Conservation (phyloP, 2,113 vertebrate species). For the Daboia siamensis region DNA sequence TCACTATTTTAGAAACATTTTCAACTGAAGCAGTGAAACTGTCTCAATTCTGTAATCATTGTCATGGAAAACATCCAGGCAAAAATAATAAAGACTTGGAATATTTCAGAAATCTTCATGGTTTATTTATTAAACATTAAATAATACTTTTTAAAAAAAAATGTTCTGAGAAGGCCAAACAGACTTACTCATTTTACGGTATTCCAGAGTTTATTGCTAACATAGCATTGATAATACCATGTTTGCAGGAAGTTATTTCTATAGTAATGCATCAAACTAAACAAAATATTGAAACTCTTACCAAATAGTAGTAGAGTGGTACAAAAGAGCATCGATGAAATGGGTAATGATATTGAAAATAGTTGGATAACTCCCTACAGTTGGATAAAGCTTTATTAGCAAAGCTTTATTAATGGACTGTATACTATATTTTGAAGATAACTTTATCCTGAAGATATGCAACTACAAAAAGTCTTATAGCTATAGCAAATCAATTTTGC, state of each 20-base stretch:
- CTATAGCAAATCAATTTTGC: not conserved
- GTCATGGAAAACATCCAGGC: not conserved
- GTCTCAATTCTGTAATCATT: not conserved
- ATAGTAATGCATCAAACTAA: not conserved
- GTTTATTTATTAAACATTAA: not conserved
- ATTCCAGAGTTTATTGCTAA: not conserved
- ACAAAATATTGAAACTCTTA: not conserved
- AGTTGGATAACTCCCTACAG: not conserved
- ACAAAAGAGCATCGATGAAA: not conserved
- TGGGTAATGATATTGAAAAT: not conserved
- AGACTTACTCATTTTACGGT: not conserved
- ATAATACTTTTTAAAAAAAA: not conserved
- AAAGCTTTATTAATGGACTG: not conserved
- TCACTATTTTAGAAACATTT: not conserved
- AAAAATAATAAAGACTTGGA: not conserved
- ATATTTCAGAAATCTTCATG: not conserved
- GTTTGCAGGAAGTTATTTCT: not conserved
- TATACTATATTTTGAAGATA: not conserved
- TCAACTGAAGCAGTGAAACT: not conserved
- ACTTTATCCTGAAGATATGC: not conserved
- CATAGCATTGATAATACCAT: not conserved
- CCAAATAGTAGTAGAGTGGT: not conserved
- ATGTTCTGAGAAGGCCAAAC: not conserved
- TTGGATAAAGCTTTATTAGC: not conserved
- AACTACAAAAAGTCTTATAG: not conserved